Conservation (phyloP, 1,140 invertebrate species). For the Lerema accius region DNA sequence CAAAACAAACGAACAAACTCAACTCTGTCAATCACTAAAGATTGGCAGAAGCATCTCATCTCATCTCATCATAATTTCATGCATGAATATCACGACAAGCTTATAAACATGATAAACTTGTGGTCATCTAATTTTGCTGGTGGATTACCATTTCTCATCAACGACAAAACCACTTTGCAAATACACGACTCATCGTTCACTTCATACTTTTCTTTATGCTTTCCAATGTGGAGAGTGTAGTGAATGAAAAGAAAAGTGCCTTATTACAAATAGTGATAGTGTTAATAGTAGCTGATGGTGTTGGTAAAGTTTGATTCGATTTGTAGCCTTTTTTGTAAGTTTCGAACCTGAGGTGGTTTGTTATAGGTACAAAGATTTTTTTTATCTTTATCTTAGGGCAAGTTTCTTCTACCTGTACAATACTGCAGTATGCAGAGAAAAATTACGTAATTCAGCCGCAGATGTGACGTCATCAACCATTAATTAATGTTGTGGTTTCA, state of each 20-base stretch:
- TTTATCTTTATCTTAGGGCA: too few species aligned
- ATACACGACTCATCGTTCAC: conserved; percentile 25
- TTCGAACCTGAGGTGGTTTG: neutral
- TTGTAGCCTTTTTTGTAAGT: neutral
- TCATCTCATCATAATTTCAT: conserved; percentile 20
- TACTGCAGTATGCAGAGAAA: too few species aligned
- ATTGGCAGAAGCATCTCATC: too few species aligned
- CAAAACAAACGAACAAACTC: too few species aligned
- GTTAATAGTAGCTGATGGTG: conserved; percentile 13
- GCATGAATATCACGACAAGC: conserved; percentile 6
- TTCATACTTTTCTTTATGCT: conserved; percentile 23
- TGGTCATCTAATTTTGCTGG: conserved; percentile 9
- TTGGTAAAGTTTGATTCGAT: conserved; percentile 4
- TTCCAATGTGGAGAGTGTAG: conserved; percentile 33
- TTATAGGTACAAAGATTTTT: too few species aligned
- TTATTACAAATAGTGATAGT: conserved; percentile 25
- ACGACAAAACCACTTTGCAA: conserved; percentile 25
- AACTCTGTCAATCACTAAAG: too few species aligned
- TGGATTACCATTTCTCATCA: conserved; percentile 17
- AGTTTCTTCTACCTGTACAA: too few species aligned
- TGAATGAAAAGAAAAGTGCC: conserved; percentile 30
- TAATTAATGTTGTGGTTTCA: too few species aligned
- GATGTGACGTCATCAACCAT: too few species aligned
- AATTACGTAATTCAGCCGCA: too few species aligned
- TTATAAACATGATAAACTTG: conserved; percentile 3